Conservation (phyloP, 1,140 invertebrate species). For the Bradynema listronoti region DNA sequence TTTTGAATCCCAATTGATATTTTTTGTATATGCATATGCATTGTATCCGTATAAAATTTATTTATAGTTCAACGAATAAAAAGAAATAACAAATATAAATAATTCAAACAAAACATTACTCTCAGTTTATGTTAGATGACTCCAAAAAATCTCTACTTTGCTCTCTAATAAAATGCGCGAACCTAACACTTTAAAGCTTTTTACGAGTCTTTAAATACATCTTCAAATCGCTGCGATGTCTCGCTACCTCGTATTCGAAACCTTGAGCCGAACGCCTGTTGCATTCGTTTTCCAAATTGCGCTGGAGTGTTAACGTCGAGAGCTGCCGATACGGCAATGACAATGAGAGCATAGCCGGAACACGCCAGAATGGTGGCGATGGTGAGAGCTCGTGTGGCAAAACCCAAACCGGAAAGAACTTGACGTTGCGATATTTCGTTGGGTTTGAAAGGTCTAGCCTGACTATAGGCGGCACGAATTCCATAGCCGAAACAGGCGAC, state of each 20-base stretch:
- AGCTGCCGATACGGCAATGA: constrained; percentile 24
- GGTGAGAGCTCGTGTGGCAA: constrained; percentile 31
- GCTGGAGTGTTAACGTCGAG: constrained; percentile 34
- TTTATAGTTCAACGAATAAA: too few relatives aligned
- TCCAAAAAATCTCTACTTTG: too few relatives aligned
- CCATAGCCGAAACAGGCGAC: constrained; percentile 25
- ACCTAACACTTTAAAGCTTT: too few relatives aligned
- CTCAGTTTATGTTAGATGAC: too few relatives aligned
- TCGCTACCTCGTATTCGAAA: constrained; percentile 26
- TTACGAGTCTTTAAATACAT: constrained; percentile 27
- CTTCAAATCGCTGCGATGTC: constrained; percentile 17
- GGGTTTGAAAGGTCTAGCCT: constrained; percentile 29
- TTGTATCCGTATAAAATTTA: too few relatives aligned
- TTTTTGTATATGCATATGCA: too few relatives aligned
- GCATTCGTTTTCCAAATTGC: constrained; percentile 36
- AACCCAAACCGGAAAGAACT: constrained; percentile 29
- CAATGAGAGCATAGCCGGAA: constrained; percentile 29
- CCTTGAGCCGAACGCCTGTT: constrained; percentile 30
- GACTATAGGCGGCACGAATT: constrained; percentile 32
- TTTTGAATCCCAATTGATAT: too few relatives aligned
- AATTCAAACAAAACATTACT: too few relatives aligned
- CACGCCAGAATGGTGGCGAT: constrained; percentile 37
- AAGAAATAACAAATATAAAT: too few relatives aligned
- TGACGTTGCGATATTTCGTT: constrained; percentile 24
- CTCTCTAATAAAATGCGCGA: too few relatives aligned